A percentile compares a stretch with the other conserved stretches of the same genome.
These are phyloP conservation scores for Boloria selene DNA, from an alignment of 2,888 invertebrate genomes.

Conservation along the genomic window DNA sequence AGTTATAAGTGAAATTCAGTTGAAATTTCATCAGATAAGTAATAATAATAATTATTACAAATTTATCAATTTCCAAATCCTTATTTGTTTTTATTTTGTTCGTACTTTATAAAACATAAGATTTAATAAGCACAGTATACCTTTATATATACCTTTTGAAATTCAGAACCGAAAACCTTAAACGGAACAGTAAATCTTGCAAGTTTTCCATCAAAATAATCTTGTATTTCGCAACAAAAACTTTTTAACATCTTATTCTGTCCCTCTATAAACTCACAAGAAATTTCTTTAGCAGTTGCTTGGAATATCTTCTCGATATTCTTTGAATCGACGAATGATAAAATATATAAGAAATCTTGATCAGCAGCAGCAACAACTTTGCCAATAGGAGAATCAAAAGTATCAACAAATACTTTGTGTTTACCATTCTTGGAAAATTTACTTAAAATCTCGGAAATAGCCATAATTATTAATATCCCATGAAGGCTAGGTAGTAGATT, in stretches of 20 bases:
- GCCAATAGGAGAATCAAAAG: conserved; percentile 60
- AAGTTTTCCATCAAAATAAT: conserved; percentile 61
- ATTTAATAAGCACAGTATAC: no score
- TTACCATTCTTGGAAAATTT: conserved; percentile 45
- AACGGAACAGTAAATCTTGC: conserved; percentile 63
- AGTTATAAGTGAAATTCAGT: neutral
- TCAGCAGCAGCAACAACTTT: conserved; percentile 61
- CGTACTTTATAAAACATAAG: no score
- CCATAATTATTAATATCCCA: conserved; percentile 37
- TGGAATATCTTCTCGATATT: conserved; percentile 57
- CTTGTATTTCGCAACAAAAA: conserved; percentile 54
- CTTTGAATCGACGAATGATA: conserved; percentile 64
- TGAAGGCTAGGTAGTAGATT: no score
- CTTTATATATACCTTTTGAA: conserved; percentile 66
- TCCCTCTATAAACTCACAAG: conserved; percentile 53
- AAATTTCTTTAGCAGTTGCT: conserved; percentile 48
- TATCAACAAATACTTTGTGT: conserved; percentile 44
- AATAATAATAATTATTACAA: neutral
- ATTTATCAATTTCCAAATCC: neutral
- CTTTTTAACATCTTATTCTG: conserved; percentile 53
- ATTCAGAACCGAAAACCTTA: conserved; percentile 67
- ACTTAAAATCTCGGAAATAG: conserved; percentile 38
- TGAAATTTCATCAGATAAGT: no score
- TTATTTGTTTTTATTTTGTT: neutral
- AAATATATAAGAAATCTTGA: conserved; percentile 57